Percentiles rank a stretch among this genome's conserved stretches.
Evolutionary conservation across 2,797 vertebrate genomes (phyloP).

Genomic region (Dermochelys coriacea): DNA sequence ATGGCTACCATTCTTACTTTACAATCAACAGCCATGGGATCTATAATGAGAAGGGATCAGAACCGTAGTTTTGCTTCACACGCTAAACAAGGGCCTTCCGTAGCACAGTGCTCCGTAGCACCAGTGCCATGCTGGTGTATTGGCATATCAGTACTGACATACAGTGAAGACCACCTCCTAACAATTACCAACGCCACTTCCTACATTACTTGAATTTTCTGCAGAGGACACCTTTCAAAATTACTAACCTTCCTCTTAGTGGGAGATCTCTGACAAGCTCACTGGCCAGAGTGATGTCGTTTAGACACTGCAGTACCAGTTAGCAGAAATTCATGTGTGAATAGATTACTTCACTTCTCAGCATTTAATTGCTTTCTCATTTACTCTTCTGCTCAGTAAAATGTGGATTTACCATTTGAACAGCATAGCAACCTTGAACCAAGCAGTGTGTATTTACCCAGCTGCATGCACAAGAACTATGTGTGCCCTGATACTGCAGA

Average conservation of each 20-base stretch:
- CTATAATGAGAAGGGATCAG: not conserved
- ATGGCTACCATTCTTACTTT: not conserved
- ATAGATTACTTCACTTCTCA: conserved; percentile 6
- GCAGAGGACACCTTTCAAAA: conserved; percentile 9
- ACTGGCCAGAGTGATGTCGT: conserved; percentile 11
- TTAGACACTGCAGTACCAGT: conserved; percentile 15
- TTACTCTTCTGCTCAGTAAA: conserved; percentile 30
- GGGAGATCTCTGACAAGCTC: conserved; percentile 37
- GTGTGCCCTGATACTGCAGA: not conserved
- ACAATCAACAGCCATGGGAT: not conserved
- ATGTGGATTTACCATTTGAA: conserved; percentile 8
- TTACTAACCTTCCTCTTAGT: conserved; percentile 32
- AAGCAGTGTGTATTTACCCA: not conserved
- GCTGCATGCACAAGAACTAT: not conserved
- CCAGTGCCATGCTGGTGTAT: not conserved
- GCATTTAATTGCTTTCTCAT: not conserved
- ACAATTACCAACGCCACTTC: not conserved
- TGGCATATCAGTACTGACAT: conserved; percentile 30
- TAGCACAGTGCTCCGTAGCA: not conserved
- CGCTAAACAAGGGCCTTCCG: not conserved
- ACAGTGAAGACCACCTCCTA: conserved; percentile 5
- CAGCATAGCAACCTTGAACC: not conserved
- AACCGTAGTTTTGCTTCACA: not conserved
- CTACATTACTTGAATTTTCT: accelerated
- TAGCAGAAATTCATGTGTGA: conserved; percentile 31